Percentiles rank a stretch among this genome's conserved stretches.
phyloP scores from a whole-genome alignment of 2,113 vertebrate species.

The Collichthys lucidus region DNA sequence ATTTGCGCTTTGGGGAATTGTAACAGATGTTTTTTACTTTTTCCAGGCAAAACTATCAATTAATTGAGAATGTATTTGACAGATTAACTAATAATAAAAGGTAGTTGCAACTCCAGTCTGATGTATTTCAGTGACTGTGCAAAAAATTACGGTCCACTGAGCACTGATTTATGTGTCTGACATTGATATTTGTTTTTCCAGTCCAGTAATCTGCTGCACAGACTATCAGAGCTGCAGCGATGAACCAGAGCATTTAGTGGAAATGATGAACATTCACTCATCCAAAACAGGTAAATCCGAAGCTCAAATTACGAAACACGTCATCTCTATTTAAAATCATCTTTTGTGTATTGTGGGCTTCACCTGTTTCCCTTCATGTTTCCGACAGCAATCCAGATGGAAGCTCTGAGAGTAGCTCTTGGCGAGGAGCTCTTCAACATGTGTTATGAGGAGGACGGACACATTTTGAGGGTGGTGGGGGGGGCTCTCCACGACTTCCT shows the following conservation, averaged over 20 bases:
- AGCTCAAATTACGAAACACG: not conserved
- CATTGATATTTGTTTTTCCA: conserved; percentile 59
- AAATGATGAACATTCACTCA: conserved; percentile 88
- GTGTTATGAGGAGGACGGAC: conserved; percentile 95
- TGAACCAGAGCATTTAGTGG: conserved; percentile 87
- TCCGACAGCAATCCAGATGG: conserved; percentile 87
- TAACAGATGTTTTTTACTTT: not conserved
- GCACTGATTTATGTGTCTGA: conserved; percentile 13
- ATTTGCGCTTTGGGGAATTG: not conserved
- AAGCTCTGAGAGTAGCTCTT: conserved; percentile 86
- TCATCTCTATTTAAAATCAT: not conserved
- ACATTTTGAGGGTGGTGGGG: conserved; percentile 93
- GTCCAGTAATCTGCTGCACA: conserved; percentile 68
- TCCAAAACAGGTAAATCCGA: conserved; percentile 87
- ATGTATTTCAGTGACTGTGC: not conserved
- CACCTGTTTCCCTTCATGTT: not conserved
- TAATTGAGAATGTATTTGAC: not conserved
- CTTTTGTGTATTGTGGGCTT: not conserved
- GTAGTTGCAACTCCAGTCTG: not conserved
- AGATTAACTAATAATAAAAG: not conserved
- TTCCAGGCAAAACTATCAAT: not conserved
- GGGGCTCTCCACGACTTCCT: conserved; percentile 97
- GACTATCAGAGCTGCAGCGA: conserved; percentile 83
- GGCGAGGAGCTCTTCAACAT: conserved; percentile 95
- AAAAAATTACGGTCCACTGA: conserved; percentile 1